Evolutionary conservation across 2,888 invertebrate genomes (phyloP).

Genomic region (Acronicta psi): DNA sequence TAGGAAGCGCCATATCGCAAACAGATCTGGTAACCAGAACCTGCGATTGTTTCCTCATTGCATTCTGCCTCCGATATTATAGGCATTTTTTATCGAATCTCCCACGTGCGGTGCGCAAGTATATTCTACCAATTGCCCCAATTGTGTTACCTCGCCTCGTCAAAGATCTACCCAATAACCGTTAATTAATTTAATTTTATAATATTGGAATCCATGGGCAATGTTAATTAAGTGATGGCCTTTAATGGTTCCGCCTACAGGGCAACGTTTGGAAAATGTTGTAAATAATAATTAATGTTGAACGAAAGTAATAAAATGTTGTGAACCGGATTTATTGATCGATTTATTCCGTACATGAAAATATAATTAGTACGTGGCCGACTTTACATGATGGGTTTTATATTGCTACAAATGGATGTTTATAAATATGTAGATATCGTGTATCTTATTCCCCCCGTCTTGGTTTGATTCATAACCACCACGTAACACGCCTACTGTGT

Average conservation of each 20-base stretch:
- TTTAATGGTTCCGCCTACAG: slow-evolving; percentile 57
- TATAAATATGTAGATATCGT: slow-evolving; percentile 61
- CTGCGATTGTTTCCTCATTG: slow-evolving; percentile 77
- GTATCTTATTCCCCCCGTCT: slow-evolving; percentile 70
- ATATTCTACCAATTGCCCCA: slow-evolving; percentile 26
- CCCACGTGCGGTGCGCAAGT: slow-evolving; percentile 28
- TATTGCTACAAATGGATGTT: slow-evolving; percentile 54
- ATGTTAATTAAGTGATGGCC: slow-evolving; percentile 63
- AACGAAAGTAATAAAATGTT: slow-evolving; percentile 57
- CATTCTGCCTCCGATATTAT: slow-evolving; percentile 50
- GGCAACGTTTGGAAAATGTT: slow-evolving; percentile 62
- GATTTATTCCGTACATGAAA: slow-evolving; percentile 63
- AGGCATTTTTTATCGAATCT: slow-evolving; percentile 56
- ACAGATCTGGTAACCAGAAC: slow-evolving; percentile 74
- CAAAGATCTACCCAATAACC: slow-evolving; percentile 49
- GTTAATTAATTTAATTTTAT: slow-evolving; percentile 59
- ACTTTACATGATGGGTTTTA: slow-evolving; percentile 48
- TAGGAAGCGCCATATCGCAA: slow-evolving; percentile 80
- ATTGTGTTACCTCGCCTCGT: slow-evolving; percentile 30
- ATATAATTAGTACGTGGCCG: slow-evolving; percentile 61
- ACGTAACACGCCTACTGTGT: slow-evolving; percentile 78
- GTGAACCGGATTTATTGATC: slow-evolving; percentile 60
- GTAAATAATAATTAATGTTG: slow-evolving; percentile 60
- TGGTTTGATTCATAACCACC: slow-evolving; percentile 75
- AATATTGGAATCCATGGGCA: slow-evolving; percentile 55